Base-by-base conservation (phyloP, 2,888 invertebrate genomes). In the Salticus scenicus region DNA sequence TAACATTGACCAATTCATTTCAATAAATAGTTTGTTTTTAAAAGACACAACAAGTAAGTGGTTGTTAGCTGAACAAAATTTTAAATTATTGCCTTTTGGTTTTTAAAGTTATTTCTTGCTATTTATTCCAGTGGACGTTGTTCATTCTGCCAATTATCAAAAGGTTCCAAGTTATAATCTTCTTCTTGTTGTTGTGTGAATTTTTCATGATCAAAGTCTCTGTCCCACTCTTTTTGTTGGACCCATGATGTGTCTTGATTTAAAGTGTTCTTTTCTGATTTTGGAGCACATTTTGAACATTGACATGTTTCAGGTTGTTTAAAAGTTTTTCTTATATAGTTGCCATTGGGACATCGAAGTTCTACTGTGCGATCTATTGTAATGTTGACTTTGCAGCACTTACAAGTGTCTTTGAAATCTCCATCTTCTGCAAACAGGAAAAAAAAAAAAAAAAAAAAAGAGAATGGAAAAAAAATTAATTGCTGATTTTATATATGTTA, bases 341-440 rank as follows among this genome's bases (percentile, higher is more conserved):
- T 80, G 30, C 80, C 66, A 41, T 86, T 74, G 17, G 85, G 85
- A 31, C 85, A 86, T n/a, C 69, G 28, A 14, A 86, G 20, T 24
- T 86, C 85, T 41, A 86, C 47, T 12, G 80, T 75, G 42, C 85
- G 24, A 28, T 80, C 47, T 0, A 75, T 47, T 14, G 85, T 86
- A 4, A 86, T 24, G 64, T 86, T 86, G 31, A 80, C 85, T 71
- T 86, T 86, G 76, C 85, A 86, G 57, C 85, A 86, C 41, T 76
- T 64, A 64, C 85, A 86, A 5, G 24, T 64, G 14, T 78, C 74
- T 31, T 80, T 86, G 67, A 86, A 86, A 41, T 86, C 85, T 2
- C 79, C 85, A 76, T 86, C 85, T 31, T 80, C 85, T 86, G 79
- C 10, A 71, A 75, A 37, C 10, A 5, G 5, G 24, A 17, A 7